Conservation (phyloP, 1,140 invertebrate genomes). For the Dreissena rostriformis region DNA sequence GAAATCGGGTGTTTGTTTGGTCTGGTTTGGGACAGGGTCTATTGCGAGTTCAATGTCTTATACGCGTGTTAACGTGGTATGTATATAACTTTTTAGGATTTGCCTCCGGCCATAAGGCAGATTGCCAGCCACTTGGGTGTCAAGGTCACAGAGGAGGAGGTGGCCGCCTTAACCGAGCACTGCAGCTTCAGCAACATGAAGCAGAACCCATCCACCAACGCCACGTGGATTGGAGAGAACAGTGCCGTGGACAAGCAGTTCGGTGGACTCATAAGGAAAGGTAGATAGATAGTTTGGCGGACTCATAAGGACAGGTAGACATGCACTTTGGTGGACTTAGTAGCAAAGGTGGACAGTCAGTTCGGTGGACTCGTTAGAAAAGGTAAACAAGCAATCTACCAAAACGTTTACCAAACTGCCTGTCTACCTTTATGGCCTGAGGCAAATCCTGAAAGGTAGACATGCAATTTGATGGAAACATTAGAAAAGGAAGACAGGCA, state of each 20-base stretch:
- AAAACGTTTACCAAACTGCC: too few relatives aligned
- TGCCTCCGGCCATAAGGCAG: not conserved
- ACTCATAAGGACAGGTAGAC: constrained; percentile 26
- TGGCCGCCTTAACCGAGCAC: constrained; percentile 18
- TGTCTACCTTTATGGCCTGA: too few relatives aligned
- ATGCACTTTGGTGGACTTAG: constrained; percentile 21
- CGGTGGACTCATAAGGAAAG: constrained; percentile 31
- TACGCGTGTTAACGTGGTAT: not conserved
- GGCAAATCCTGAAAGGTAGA: too few relatives aligned
- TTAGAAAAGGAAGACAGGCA: too few relatives aligned
- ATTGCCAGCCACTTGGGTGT: constrained; percentile 36
- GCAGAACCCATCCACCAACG: constrained; percentile 5
- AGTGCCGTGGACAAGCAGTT: constrained; percentile 20
- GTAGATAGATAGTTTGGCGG: constrained; percentile 33
- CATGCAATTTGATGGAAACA: too few relatives aligned
- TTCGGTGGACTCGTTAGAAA: constrained; percentile 31
- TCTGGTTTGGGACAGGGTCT: too few relatives aligned
- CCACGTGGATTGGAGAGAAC: constrained; percentile 15
- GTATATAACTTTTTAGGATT: constrained; percentile 6
- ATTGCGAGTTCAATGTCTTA: not conserved
- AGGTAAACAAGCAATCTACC: too few relatives aligned
- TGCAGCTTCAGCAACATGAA: constrained; percentile 39
- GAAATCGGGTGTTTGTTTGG: too few relatives aligned
- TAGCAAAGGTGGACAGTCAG: constrained; percentile 9
- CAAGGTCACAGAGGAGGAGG: constrained; percentile 12